phyloP scores from a whole-genome alignment of 2,888 invertebrate species.

The Megastigmus dorsalis region DNA sequence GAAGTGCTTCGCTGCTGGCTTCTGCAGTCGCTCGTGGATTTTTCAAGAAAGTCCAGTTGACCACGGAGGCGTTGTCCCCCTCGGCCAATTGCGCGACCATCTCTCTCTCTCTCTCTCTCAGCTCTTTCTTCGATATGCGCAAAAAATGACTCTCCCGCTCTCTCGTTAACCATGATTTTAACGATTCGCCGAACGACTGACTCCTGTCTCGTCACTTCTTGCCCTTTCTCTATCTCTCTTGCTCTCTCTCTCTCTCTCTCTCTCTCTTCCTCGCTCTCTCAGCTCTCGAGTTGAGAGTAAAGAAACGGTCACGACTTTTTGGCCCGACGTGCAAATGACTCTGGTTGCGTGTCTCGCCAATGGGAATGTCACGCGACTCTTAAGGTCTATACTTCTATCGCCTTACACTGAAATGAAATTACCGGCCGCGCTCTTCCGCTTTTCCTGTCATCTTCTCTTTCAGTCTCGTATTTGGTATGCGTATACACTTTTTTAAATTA shows the following conservation, averaged over 20 bases:
- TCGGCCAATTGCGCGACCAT: background rate
- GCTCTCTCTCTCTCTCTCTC: background rate
- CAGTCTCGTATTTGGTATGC: no score
- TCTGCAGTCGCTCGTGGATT: slow-evolving; percentile 25
- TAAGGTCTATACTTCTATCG: no score
- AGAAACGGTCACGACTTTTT: background rate
- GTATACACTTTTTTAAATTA: no score
- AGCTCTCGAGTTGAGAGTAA: background rate
- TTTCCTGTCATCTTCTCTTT: no score
- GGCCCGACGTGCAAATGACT: background rate
- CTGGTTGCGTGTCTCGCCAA: no score
- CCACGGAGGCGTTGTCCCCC: background rate
- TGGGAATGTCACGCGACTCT: no score
- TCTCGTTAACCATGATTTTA: slow-evolving; percentile 55
- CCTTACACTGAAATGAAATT: no score
- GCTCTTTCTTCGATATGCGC: no score
- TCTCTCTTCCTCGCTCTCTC: background rate
- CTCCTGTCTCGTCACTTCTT: slow-evolving; percentile 27
- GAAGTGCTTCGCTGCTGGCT: no score
- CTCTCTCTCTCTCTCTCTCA: background rate
- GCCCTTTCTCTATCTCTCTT: background rate
- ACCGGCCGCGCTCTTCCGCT: no score
- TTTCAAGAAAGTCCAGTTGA: slow-evolving; percentile 36
- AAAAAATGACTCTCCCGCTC: background rate
- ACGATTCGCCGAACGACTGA: slow-evolving; percentile 54